These are phyloP conservation scores for Drosophila colorata DNA, from an alignment of 2,888 invertebrate species.

Conservation along the genomic window DNA sequence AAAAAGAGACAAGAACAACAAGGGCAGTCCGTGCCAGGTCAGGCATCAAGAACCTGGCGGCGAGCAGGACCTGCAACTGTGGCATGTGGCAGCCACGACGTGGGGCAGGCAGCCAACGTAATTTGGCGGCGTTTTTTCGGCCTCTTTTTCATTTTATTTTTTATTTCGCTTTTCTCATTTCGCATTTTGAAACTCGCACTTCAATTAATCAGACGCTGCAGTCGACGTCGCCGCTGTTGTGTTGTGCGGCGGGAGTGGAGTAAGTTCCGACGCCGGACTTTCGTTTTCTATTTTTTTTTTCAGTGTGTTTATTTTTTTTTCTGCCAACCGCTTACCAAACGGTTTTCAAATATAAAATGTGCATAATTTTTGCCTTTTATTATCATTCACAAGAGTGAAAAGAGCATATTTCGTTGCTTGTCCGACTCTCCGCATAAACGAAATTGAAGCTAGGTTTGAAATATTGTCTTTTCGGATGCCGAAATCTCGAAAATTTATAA, in stretches of 20 bases:
- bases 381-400: conserved; percentile 7
- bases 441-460: no score
- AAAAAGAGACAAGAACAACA: conserved; percentile 12
- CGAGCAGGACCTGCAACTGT: conserved; percentile 49
- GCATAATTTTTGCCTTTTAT: conserved; percentile 28
- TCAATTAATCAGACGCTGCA: conserved; percentile 76
- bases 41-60: conserved; percentile 57
- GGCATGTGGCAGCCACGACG: conserved; percentile 29
- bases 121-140: conserved; percentile 71
- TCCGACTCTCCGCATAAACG: not conserved
- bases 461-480: no score
- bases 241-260: conserved; percentile 6
- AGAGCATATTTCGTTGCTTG: conserved; percentile 13
- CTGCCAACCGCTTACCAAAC: conserved; percentile 9
- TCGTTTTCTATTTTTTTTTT: conserved; percentile 12
- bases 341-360: conserved; percentile 33
- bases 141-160: conserved; percentile 22
- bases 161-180: conserved; percentile 42
- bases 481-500: no score
- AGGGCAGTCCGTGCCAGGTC: conserved; percentile 45
- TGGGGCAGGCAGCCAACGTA: conserved; percentile 54
- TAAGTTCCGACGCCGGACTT: conserved; percentile 22
- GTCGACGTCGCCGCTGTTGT: conserved; percentile 34
- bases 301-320: conserved; percentile 7
- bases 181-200: conserved; percentile 75